Evolutionary conservation across 2,113 vertebrate genomes (phyloP).

Genomic region (Poicephalus meyeri): DNA sequence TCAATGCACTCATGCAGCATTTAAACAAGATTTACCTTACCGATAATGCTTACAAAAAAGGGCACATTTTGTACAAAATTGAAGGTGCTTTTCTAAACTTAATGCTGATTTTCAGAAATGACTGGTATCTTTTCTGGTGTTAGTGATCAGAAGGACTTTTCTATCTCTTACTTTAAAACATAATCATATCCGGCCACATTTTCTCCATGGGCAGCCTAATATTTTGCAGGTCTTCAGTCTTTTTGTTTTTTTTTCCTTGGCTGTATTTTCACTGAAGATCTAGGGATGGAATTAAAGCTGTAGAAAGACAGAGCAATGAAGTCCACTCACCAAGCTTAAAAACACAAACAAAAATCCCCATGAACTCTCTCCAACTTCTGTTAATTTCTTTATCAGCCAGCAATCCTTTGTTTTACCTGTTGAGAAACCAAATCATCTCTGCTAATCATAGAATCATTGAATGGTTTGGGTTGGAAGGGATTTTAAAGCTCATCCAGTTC

Average conservation of each 20-base stretch:
- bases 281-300: neutral
- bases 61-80: neutral
- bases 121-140: neutral
- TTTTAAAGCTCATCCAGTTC: neutral
- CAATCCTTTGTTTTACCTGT: neutral
- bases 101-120: neutral
- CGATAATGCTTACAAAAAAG: neutral
- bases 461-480: neutral
- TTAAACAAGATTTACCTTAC: neutral
- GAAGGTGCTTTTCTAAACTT: neutral
- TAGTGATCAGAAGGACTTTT: too few species aligned
- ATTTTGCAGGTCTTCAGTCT: too few species aligned
- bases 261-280: neutral
- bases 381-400: neutral
- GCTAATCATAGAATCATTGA: neutral
- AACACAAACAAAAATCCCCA: neutral
- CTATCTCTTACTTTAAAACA: neutral
- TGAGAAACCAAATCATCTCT: accelerated
- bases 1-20: neutral
- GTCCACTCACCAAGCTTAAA: neutral
- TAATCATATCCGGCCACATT: accelerated
- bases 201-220: neutral
- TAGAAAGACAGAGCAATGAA: neutral
- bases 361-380: neutral
- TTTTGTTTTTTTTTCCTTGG: neutral